phyloP scores from a whole-genome alignment of 2,888 invertebrate genomes.

The Phorcus lineatus region DNA sequence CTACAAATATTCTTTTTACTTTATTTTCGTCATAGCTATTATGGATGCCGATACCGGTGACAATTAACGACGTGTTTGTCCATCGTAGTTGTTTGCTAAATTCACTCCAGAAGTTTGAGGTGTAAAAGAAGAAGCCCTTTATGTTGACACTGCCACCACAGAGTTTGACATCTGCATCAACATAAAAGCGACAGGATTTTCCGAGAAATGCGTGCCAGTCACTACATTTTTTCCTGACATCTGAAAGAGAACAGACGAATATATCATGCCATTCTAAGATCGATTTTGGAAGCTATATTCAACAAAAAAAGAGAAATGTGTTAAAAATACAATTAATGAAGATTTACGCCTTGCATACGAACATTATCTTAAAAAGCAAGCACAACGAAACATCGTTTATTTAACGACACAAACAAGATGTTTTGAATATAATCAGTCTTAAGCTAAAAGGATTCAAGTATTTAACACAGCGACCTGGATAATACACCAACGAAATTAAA shows the following conservation, averaged over 20 bases:
- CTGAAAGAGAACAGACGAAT: background rate
- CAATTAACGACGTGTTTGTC: conserved; percentile 6
- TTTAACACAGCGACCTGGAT: too few species aligned
- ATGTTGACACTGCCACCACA: background rate
- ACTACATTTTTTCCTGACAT: conserved; percentile 4
- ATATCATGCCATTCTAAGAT: too few species aligned
- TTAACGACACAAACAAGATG: too few species aligned
- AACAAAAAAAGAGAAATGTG: too few species aligned
- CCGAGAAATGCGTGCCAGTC: conserved; percentile 33
- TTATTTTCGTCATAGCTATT: conserved; percentile 27
- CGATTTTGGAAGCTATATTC: too few species aligned
- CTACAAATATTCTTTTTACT: background rate
- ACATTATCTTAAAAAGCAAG: too few species aligned
- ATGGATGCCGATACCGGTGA: conserved; percentile 37
- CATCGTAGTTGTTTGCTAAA: background rate
- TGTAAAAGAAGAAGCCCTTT: background rate
- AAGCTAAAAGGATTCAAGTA: too few species aligned
- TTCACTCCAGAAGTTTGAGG: background rate
- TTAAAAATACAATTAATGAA: too few species aligned
- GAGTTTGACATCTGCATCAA: background rate
- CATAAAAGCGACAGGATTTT: conserved; percentile 28
- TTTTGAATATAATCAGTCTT: too few species aligned
- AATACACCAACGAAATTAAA: too few species aligned
- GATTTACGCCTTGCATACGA: too few species aligned
- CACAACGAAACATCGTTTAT: too few species aligned